Base-by-base conservation (phyloP, 2,888 invertebrate species). In the Corbicula japonica region DNA sequence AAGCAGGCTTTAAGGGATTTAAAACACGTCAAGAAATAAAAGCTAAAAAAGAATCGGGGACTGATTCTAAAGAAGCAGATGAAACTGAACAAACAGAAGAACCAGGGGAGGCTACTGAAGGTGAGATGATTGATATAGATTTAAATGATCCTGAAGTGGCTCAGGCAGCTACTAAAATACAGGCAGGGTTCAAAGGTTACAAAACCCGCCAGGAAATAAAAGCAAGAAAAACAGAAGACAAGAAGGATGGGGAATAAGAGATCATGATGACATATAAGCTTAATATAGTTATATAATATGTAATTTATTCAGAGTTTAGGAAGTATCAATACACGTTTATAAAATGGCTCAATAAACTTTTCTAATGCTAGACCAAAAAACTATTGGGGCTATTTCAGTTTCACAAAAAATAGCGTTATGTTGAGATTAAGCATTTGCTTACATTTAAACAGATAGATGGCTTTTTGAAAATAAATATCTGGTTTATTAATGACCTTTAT, bases 151-250 rank as follows among this genome's bases (percentile, higher is more conserved):
- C 92, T 8, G 92, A 93, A 48, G 90, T 91, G 3, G 87, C 87
- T 61, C 87, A 89, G 74, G 93, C 93, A 30, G 93, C 93, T 12
- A 70, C 87, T 18, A 92, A 90, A 83, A 93, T 93, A 79, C 93
- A 93, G 79, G 89, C 92, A 18, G 85, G 88, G n/a, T 92, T 90
- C 81, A 87, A 88, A 66, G 92, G 92, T 15, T 89, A 84, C 76
- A 87, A 89, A 65, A 80, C 87, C 6, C 65, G 92, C 18, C 87
- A 89, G 78, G 87, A 89, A 35, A 41, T 89, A 8, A 71, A 68
- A 56, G 38, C 61, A 38, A 75, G 72, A 62, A 78, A 69, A 60
- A 38, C 12, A 12, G 56, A 56, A 28, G 56, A 56, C 32, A 56
- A 30, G 8, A 65, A 65, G 12, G 58, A 58, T 15, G 65, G 52